Evolutionary conservation across 2,888 invertebrate genomes (phyloP), one percentile per base, ranked within the genome.

Genomic region (Orthonychiurus folsomi): DNA sequence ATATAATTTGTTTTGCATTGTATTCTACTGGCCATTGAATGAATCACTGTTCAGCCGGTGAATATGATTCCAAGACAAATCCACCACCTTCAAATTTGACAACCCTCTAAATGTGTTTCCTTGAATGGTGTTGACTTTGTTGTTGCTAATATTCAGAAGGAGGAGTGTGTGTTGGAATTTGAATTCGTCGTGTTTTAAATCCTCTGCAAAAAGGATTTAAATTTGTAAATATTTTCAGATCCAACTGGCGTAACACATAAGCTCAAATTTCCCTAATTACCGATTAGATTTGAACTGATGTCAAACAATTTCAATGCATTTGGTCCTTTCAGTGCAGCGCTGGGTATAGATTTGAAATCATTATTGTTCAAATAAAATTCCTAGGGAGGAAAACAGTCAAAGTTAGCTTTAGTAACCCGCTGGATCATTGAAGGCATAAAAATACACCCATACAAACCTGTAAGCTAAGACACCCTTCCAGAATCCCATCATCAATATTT

Each of bases 31-130:
- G 79, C 81, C 84, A 76, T 85, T 84, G 74, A 92, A 89, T 60
- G 89, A 86, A 75, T 90, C 89, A 76, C 89, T 89, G 77, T 91
- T 90, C 74, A 93, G 84, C 73, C 86, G 85, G 9, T 84, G 83
- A 20, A 93, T 81, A 68, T 87, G 83, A 78, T 93, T 93, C 69
- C 86, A 84, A 1, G 87, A 85, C 57, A 92, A 78, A 75, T 86
- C 86, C 37, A 93, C 81, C 67, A 81, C 81, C 73, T 84, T 82
- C 24, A 92, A 80, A 67, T 82, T 82, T 27, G 81, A 79, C 65
- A 92, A 80, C 12, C 85, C 85, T 60, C 81, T 79, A 72, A 93
- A 86, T 0, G 89, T 84, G 5, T 84, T 85, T 50, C 88, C 87
- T 74, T 90, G 89, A 67, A 93, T 84, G 47, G 81, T 80, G 12